These are phyloP conservation scores for Petaurus breviceps DNA, from an alignment of 2,113 vertebrate species.

Conservation along the genomic window DNA sequence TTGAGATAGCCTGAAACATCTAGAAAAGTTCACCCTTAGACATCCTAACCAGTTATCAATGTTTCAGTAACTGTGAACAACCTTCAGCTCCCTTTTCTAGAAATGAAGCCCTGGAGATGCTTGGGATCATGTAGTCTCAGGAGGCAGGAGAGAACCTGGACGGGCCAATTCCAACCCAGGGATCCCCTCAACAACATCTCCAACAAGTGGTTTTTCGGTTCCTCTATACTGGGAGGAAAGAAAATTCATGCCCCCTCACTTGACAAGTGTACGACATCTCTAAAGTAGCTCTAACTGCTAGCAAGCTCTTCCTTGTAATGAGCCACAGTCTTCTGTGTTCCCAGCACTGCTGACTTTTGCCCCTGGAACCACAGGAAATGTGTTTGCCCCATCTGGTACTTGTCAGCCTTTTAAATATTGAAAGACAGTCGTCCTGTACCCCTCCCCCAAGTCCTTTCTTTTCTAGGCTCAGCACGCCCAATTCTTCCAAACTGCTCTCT, in stretches of 20 bases:
- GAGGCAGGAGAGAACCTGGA: neutral
- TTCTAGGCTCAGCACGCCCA: neutral
- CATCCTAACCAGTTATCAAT: neutral
- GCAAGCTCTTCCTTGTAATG: neutral
- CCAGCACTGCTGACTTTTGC: neutral
- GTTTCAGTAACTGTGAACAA: constrained; percentile 20
- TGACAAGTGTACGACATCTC: neutral
- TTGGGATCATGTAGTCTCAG: constrained; percentile 16
- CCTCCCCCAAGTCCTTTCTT: neutral
- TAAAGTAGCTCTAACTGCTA: neutral
- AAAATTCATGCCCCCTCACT: neutral
- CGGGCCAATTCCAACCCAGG: neutral
- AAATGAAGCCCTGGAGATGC: constrained; percentile 34
- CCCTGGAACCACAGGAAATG: neutral
- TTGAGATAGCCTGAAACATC: constrained; percentile 26
- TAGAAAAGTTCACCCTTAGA: neutral
- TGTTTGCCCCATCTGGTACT: neutral
- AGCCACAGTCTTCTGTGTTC: neutral
- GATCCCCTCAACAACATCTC: neutral
- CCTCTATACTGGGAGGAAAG: neutral
- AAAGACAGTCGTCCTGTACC: neutral
- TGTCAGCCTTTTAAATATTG: neutral
- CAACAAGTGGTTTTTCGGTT: neutral
- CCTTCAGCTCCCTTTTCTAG: constrained; percentile 36
- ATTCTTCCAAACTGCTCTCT: neutral